Base-by-base conservation (phyloP, 2,797 vertebrate genomes). In the Spinus pinus region DNA sequence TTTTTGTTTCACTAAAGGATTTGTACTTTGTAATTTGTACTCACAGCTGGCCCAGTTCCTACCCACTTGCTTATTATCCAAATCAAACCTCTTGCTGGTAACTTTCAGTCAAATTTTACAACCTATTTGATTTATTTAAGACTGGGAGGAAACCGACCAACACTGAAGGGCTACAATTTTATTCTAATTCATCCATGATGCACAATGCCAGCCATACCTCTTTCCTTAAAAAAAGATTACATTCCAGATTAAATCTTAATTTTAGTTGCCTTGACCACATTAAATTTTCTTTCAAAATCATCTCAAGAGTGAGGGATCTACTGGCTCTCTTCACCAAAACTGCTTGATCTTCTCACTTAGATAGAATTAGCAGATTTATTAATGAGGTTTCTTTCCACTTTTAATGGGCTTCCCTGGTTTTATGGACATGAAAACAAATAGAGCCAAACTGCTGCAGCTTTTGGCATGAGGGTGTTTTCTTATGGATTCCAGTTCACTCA, bases 191-290 rank as follows among this genome's bases (percentile, higher is more conserved):
- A 71, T 10, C 13, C 17, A 28, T 27, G 8, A 9, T 89, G 14
- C 28, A 64, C n/a, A 60, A 14, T 1, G 9, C 7, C 31, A 78
- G 6, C 6, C 16, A 1, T 50, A 27, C 1, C 5, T 57, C 4
- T 54, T 27, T 78, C 20, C 31, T 74, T 41, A 75, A 8, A 74
- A 73, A 82, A 16, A 3, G 6, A 39, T 39, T 7, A 15, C 14
- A 11, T 71, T 88, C 27, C 15, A 58, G 23, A 37, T 58, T 35
- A 47, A 70, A 53, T 77, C 42, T 57, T 80, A 33, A 33, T 35
- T 77, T 90, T 70, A 64, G 10, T 51, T 66, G 7, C 30, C 39
- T 67, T 80, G n/a, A 6, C 13, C 15, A 44, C 10, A 46, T 25
- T 65, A 54, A 11, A 8, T 91, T 94, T 78, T 78, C 35, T 67